Base-by-base conservation (phyloP, 2,888 invertebrate species). In the Mimachlamys varia region DNA sequence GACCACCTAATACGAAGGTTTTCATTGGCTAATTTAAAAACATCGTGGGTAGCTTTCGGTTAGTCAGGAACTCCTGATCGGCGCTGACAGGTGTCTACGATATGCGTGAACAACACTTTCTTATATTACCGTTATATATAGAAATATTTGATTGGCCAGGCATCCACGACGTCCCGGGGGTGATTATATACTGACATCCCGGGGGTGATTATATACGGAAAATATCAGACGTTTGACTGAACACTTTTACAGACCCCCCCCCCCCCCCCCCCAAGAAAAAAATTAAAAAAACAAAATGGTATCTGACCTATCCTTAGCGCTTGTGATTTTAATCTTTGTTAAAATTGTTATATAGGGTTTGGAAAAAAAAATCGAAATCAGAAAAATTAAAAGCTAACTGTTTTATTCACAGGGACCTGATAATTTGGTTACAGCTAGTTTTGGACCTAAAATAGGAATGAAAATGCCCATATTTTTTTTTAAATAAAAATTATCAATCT, bases 21-120 rank as follows among this genome's bases (percentile, higher is more conserved):
- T 76, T 76, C 76, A 76, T 76, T 76, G 76, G 76, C 76, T 76
- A 76, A 76, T 76, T 76, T 76, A 12, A 76, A 33, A 76, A 76
- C 27, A 76, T 27, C 27, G 10, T 27, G 44, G 27, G 33, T 22
- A 33, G 76, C 76, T 19, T 33, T 33, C 22, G 27, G 33, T 33
- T 7, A 33, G 33, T 12, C 33, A 12, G 27, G 76, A 76, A 76
- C 76, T 76, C 76, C 27, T 27, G 27, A 0, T 1, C 27, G 13
- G 13, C 7, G 0, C 33, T 76, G 76, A 76, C 76, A 76, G 33
- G 27, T 12, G 76, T 17, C 12, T 12, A 62, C 76, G 33, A 10
- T 33, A 76, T 12, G 76, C 15, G 76, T 76, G 76, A 76, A 10
- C 33, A 33, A 76, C 27, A 13, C 76, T 22, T 5, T 22, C 12